Evolutionary conservation across 2,888 invertebrate species (phyloP).

Genomic region (Petrolisthes manimaculis): DNA sequence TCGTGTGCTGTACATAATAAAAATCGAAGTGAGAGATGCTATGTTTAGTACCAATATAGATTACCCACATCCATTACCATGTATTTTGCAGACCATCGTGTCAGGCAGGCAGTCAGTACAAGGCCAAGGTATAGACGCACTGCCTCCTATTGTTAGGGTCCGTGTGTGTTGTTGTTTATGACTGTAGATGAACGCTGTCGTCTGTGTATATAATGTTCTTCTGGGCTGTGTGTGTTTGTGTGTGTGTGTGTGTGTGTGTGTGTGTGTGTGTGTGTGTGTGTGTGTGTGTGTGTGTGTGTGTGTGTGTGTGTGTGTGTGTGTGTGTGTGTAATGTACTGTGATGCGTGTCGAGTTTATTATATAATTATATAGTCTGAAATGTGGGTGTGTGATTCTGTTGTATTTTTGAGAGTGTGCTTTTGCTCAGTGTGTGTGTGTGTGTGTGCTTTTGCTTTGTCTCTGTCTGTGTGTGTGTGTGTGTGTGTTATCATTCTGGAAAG

Average conservation of each 20-base stretch:
- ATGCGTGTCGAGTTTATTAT: neutral
- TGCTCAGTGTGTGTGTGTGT: slow-evolving; percentile 13
- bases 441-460: neutral
- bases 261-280: neutral
- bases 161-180: neutral
- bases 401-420: neutral
- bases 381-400: neutral
- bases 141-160: too few relatives aligned
- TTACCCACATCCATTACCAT: too few relatives aligned
- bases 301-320: neutral
- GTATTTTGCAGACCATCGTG: too few relatives aligned
- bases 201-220: neutral
- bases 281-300: neutral
- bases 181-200: neutral
- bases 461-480: slow-evolving; percentile 13
- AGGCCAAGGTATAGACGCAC: too few relatives aligned
- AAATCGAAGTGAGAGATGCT: too few relatives aligned
- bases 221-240: too few relatives aligned
- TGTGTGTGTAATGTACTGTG: too few relatives aligned
- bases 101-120: too few relatives aligned
- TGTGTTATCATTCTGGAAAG: neutral
- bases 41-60: too few relatives aligned
- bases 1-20: too few relatives aligned
- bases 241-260: neutral
- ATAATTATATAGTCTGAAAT: neutral